Conservation (phyloP, 2,888 invertebrate genomes). For the Rosalia funebris region DNA sequence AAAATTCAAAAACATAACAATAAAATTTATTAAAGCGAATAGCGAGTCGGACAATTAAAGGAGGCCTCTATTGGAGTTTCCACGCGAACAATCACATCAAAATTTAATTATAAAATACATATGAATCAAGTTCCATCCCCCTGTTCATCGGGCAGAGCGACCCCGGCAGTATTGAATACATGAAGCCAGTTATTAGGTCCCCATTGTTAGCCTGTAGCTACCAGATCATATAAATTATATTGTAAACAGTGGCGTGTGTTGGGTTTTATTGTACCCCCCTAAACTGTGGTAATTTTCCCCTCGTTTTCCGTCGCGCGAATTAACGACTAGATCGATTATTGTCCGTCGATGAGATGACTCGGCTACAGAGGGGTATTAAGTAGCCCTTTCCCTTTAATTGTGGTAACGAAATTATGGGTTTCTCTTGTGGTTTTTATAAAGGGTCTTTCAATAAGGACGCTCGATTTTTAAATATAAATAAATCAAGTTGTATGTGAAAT, state of each 20-base stretch:
- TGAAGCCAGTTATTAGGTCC: slow-evolving; percentile 64
- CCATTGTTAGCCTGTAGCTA: slow-evolving; percentile 64
- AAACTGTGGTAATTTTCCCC: slow-evolving; percentile 58
- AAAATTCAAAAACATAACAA: slow-evolving; percentile 6
- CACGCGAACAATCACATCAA: slow-evolving; percentile 63
- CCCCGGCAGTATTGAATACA: slow-evolving; percentile 58
- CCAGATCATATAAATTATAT: slow-evolving; percentile 65
- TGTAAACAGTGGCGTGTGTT: slow-evolving; percentile 64
- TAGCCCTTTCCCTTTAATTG: slow-evolving; percentile 11
- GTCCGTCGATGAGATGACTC: background rate
- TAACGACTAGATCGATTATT: slow-evolving; percentile 15
- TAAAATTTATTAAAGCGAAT: slow-evolving; percentile 29
- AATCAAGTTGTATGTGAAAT: too few relatives aligned
- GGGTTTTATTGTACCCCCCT: slow-evolving; percentile 56
- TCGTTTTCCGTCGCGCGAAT: slow-evolving; percentile 31
- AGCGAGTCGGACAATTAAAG: slow-evolving; percentile 35
- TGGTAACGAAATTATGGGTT: slow-evolving; percentile 2
- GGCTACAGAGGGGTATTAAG: background rate
- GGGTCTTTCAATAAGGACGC: too few relatives aligned
- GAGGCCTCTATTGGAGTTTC: slow-evolving; percentile 50
- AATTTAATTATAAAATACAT: slow-evolving; percentile 65
- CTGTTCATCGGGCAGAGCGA: slow-evolving; percentile 52
- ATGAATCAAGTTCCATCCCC: slow-evolving; percentile 61
- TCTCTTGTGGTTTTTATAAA: too few relatives aligned
- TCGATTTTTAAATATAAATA: too few relatives aligned